Evolutionary conservation across 2,888 invertebrate genomes (phyloP), one percentile per base, ranked within the genome.

Genomic region (Bombylius discolor): DNA sequence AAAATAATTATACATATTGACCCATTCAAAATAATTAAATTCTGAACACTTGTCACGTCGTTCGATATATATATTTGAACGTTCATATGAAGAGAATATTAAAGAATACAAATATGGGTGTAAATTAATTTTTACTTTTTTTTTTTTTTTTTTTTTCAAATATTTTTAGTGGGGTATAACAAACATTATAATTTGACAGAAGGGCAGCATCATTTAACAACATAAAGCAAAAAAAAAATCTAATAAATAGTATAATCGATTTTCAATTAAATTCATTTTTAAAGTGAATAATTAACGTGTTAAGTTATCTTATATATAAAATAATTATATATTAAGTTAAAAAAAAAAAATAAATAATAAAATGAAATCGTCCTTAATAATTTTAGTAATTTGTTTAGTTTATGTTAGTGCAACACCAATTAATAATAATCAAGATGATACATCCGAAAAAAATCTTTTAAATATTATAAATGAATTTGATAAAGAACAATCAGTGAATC

Each of bases 381-480:
- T 46, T 13, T 46, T 31, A 23, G n/a, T 39, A 48, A 51, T 47
- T 46, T 54, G 36, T 42, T 42, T 42, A 11, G 11, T 11, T 11
- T 42, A 11, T 42, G 11, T 42, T 42, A 5, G 39, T 42, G 39
- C 11, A 11, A 11, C 39, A 42, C 39, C 39, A 4, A 42, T 42
- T 42, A 11, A 8, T 11, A 42, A 42, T 42, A 42, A 42, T 8
- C 7, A 36, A 7, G 34, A 36, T 1, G 8, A 53, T 44, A 63
- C 66, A 52, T 71, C 70, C 62, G 62, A 65, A 5, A 72, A 79
- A 65, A 69, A 72, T 63, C 66, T 79, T 62, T 68, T 77, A 55
- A 66, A 70, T 55, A 69, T 76, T 62, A 69, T 79, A 46, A 74
- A 79, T 58, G 68, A 69, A 59, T 66, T 77, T 57, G 79, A 79